These are phyloP conservation scores for Thelaira solivaga DNA, from an alignment of 2,888 invertebrate species.

Conservation along the genomic window DNA sequence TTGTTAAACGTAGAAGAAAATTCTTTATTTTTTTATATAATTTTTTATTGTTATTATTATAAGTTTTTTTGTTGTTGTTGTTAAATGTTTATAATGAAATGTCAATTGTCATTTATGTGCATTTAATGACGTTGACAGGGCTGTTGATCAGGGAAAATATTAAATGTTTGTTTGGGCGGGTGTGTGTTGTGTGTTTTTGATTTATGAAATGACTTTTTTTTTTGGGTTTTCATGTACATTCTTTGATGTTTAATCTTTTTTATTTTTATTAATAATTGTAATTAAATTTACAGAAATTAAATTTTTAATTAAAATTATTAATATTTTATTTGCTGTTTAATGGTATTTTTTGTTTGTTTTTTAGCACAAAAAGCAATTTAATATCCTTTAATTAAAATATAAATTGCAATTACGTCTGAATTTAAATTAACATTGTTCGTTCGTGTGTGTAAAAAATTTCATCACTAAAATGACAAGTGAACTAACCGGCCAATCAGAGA, in stretches of 20 bases:
- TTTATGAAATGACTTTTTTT: background rate
- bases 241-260: slow-evolving; percentile 1
- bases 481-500: too few species aligned
- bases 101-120: slow-evolving; percentile 29
- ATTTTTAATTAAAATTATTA: background rate
- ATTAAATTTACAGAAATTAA: slow-evolving; percentile 17
- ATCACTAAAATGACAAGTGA: too few species aligned
- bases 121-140: background rate
- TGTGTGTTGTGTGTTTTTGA: background rate
- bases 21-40: too few species aligned
- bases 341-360: background rate
- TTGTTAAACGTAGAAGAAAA: too few species aligned
- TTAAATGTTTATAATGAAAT: slow-evolving; percentile 31
- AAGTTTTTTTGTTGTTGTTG: background rate
- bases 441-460: too few species aligned
- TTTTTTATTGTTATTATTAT: too few species aligned
- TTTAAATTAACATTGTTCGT: too few species aligned
- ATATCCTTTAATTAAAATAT: too few species aligned
- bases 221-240: background rate
- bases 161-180: background rate
- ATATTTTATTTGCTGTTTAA: background rate
- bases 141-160: slow-evolving; percentile 10
- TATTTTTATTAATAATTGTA: background rate
- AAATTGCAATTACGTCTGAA: too few species aligned
- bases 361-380: too few species aligned